A percentile compares a stretch with the other conserved stretches of the same genome.
phyloP scores from a whole-genome alignment of 2,888 invertebrate species.

The Alsophila aescularia region DNA sequence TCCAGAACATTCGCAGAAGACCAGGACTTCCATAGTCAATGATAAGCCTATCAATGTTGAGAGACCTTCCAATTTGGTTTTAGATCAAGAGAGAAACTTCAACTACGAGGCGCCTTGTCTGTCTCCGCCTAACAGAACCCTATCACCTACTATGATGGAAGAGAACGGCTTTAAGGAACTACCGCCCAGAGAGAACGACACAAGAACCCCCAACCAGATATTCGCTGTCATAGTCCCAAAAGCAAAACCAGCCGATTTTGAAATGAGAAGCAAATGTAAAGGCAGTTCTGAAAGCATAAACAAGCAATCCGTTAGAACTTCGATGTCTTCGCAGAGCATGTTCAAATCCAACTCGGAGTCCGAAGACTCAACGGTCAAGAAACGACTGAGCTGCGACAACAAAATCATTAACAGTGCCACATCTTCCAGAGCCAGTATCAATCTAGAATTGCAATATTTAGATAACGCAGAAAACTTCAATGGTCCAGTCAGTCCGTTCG shows the following conservation, averaged over 20 bases:
- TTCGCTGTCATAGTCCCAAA: conserved; percentile 81
- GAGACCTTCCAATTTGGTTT: conserved; percentile 64
- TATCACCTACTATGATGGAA: conserved; percentile 79
- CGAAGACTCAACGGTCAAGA: conserved; percentile 73
- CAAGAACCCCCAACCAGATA: conserved; percentile 61
- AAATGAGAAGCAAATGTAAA: conserved; percentile 53
- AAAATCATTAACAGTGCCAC: conserved; percentile 65
- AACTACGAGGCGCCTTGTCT: conserved; percentile 73
- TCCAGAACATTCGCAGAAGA: conserved; percentile 55
- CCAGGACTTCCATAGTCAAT: conserved; percentile 59
- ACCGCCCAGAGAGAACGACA: conserved; percentile 58
- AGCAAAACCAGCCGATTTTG: conserved; percentile 58
- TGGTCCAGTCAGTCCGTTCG: conserved; percentile 59
- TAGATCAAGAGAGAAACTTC: conserved; percentile 62
- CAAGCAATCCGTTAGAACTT: conserved; percentile 61
- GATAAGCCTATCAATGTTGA: conserved; percentile 62
- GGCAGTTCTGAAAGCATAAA: conserved; percentile 69
- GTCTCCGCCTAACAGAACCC: conserved; percentile 76
- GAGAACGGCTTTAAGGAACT: conserved; percentile 71
- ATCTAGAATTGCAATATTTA: conserved; percentile 73
- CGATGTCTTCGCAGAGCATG: conserved; percentile 70
- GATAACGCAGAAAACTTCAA: conserved; percentile 65
- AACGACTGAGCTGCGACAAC: conserved; percentile 78
- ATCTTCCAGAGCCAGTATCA: conserved; percentile 73
- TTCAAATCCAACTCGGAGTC: conserved; percentile 72